phyloP scores from a whole-genome alignment of 1,140 invertebrate genomes.

The Neodiprion pinetum region DNA sequence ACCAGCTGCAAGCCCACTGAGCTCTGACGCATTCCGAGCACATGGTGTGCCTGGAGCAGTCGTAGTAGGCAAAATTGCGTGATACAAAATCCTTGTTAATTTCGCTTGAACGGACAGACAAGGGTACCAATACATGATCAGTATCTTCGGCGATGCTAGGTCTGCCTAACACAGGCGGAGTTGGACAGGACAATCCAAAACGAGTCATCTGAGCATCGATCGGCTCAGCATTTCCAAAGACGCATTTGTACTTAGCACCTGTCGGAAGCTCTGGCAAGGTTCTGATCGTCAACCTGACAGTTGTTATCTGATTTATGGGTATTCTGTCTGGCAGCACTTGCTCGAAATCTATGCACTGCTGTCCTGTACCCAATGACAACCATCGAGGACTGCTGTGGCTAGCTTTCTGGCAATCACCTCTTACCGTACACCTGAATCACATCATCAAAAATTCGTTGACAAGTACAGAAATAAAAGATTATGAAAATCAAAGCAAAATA shows the following conservation, averaged over 20 bases:
- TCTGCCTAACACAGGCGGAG: slow-evolving; percentile 78
- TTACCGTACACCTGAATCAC: slow-evolving; percentile 78
- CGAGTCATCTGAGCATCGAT: slow-evolving; percentile 85
- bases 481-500: slow-evolving; percentile 35
- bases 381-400: slow-evolving; percentile 88
- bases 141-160: slow-evolving; percentile 80
- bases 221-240: slow-evolving; percentile 84
- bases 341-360: slow-evolving; percentile 96
- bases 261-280: slow-evolving; percentile 87
- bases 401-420: slow-evolving; percentile 88
- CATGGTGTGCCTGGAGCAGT: slow-evolving; percentile 87
- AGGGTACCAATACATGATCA: slow-evolving; percentile 89
- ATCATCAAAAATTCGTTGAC: slow-evolving; percentile 22
- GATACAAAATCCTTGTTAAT: slow-evolving; percentile 96
- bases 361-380: slow-evolving; percentile 89
- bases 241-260: slow-evolving; percentile 93
- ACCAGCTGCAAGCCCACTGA: slow-evolving; percentile 95
- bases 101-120: slow-evolving; percentile 92
- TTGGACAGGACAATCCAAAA: slow-evolving; percentile 83
- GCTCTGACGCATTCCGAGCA: slow-evolving; percentile 87
- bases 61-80: slow-evolving; percentile 91
- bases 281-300: slow-evolving; percentile 86
- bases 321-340: slow-evolving; percentile 89
- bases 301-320: slow-evolving; percentile 83
- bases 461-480: neutral